phyloP scores from a whole-genome alignment of 2,888 invertebrate genomes.

The Agriopis marginaria region DNA sequence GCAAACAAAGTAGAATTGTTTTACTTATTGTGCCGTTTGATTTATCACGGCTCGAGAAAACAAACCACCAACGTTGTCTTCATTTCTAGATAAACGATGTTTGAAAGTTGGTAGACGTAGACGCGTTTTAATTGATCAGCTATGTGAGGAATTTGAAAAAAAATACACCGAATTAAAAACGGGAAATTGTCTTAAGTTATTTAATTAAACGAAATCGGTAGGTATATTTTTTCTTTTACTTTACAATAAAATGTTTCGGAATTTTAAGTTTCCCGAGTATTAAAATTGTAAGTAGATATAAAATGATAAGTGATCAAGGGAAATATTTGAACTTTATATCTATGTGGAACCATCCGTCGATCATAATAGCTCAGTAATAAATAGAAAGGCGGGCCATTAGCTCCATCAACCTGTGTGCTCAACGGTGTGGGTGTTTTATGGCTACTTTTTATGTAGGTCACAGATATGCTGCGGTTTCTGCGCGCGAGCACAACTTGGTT shows the following conservation, averaged over 20 bases:
- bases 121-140: neutral
- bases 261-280: neutral
- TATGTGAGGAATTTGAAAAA: too few relatives aligned
- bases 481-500: constrained; percentile 8
- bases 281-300: neutral
- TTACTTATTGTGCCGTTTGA: constrained; percentile 62
- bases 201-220: too few relatives aligned
- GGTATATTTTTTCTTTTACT: too few relatives aligned
- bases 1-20: constrained; percentile 76
- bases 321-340: constrained; percentile 46
- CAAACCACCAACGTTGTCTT: constrained; percentile 71
- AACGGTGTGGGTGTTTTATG: constrained; percentile 49
- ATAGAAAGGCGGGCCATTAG: constrained; percentile 52
- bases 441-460: constrained; percentile 56
- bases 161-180: too few relatives aligned
- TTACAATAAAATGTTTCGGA: neutral
- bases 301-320: constrained; percentile 29
- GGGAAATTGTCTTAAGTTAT: too few relatives aligned
- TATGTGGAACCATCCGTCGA: constrained; percentile 34
- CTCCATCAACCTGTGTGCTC: constrained; percentile 43
- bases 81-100: constrained; percentile 41
- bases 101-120: neutral
- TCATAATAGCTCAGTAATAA: constrained; percentile 44
- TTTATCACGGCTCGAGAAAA: constrained; percentile 57
- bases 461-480: constrained; percentile 50